Base-by-base conservation (phyloP, 2,797 vertebrate genomes). In the Rhinichthys osculus region DNA sequence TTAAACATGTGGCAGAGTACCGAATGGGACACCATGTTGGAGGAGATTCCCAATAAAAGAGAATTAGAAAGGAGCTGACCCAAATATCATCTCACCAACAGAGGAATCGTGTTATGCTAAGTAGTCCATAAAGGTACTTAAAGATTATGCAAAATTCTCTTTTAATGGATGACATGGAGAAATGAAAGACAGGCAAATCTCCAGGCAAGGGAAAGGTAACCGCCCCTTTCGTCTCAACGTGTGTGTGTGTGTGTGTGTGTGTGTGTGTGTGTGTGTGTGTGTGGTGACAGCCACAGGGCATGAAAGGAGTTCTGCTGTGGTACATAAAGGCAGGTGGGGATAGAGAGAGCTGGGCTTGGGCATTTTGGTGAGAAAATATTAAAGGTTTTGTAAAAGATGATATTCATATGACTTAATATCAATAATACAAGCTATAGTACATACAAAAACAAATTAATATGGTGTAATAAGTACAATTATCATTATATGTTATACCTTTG, bases 41-140 rank as follows among this genome's bases (percentile, higher is more conserved):
- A 88, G 89, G 89, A 96, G 86, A 87, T 83, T 81, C 79, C 88
- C 84, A 86, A 95, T 96, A 94, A 96, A 96, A 95, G 95, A 94
- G 94, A 95, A 96, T 96, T 95, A 94, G 94, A 96, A 95, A 95
- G 93, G 94, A 94, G 94, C 92, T 96, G 95, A 96, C 95, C 95
- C 93, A 96, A 95, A 96, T 96, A 95, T 94, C 95, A 95, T 95
- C 93, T 92, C 93, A 91, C 91, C 91, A 94, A 94, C 94, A 93
- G 93, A 94, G 93, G 92, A 95, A 94, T 93, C 94, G 92, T 95
- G 94, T 95, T 96, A 94, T 91, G 91, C 93, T 95, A 96, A 95
- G 93, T 95, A 96, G 95, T 95, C 94, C 95, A 96, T 94, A 95
- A 95, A 95, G 94, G 94, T 91, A 94, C 93, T 95, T 93, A 93